Evolutionary conservation across 2,888 invertebrate species (phyloP).

Genomic region (Ditula angustiorana): DNA sequence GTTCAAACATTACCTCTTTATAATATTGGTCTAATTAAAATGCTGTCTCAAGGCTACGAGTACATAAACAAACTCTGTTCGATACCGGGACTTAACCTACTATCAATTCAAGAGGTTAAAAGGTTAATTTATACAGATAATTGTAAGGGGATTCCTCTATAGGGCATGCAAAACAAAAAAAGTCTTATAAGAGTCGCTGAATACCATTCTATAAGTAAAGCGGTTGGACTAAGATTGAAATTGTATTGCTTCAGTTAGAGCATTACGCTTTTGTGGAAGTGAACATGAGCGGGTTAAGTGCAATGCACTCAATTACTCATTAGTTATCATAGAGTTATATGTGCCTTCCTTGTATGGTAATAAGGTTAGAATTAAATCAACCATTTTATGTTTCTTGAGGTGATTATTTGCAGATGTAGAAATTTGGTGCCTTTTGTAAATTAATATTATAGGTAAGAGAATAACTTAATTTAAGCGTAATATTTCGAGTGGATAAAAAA

Average conservation of each 20-base stretch:
- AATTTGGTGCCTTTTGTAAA: too few relatives aligned
- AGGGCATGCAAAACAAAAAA: background rate
- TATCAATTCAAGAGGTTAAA: background rate
- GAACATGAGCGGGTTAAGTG: background rate
- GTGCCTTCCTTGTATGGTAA: background rate
- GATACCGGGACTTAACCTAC: background rate
- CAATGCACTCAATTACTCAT: background rate
- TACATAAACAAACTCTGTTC: background rate
- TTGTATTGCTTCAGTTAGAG: background rate
- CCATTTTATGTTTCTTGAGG: too few relatives aligned
- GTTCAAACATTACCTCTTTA: too few relatives aligned
- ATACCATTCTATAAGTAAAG: background rate
- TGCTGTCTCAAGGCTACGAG: background rate
- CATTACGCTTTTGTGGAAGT: background rate
- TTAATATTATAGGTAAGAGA: too few relatives aligned
- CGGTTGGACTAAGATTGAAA: background rate
- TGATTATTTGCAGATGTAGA: too few relatives aligned
- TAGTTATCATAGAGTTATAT: too few relatives aligned
- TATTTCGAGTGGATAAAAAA: too few relatives aligned
- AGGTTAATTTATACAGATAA: background rate
- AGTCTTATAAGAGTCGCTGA: background rate
- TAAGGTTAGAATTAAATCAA: background rate
- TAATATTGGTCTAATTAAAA: too few relatives aligned
- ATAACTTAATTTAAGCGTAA: too few relatives aligned
- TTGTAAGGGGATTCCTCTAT: background rate